These are phyloP conservation scores for Tetanocera ferruginea DNA, from an alignment of 2,888 invertebrate species.

Conservation along the genomic window DNA sequence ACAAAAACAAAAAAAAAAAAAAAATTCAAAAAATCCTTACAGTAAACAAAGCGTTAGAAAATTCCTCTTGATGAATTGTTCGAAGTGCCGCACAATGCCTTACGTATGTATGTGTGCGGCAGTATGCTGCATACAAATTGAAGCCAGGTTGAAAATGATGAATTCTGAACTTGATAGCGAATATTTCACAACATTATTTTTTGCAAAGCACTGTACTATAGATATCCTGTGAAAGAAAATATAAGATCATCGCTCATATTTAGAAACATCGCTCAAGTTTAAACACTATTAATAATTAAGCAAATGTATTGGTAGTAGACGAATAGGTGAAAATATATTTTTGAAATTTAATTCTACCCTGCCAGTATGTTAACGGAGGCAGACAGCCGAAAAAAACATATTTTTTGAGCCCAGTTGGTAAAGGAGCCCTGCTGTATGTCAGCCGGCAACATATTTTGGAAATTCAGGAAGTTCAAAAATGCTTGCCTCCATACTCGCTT, in stretches of 20 bases:
- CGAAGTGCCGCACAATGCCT: background rate
- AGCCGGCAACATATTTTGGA: no score
- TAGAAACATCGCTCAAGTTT: background rate
- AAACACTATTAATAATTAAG: background rate
- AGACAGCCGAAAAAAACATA: no score
- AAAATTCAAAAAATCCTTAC: background rate
- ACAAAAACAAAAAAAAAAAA: background rate
- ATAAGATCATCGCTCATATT: constrained; percentile 16
- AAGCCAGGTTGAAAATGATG: background rate
- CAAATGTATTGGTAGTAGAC: background rate
- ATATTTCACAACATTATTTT: background rate
- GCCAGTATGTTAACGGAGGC: no score
- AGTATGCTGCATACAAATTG: background rate
- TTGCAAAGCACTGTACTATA: constrained; percentile 4
- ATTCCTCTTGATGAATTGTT: background rate
- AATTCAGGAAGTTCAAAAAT: no score
- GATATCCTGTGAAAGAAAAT: background rate
- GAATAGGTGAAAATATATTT: no score
- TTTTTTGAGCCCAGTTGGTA: no score
- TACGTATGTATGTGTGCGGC: background rate
- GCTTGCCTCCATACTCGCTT: no score
- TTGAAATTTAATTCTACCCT: no score
- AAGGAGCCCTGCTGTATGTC: no score
- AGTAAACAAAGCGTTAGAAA: background rate
- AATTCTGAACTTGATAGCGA: background rate